These are phyloP conservation scores for Mimumesa dahlbomi DNA, from an alignment of 2,888 invertebrate species.

Conservation along the genomic window DNA sequence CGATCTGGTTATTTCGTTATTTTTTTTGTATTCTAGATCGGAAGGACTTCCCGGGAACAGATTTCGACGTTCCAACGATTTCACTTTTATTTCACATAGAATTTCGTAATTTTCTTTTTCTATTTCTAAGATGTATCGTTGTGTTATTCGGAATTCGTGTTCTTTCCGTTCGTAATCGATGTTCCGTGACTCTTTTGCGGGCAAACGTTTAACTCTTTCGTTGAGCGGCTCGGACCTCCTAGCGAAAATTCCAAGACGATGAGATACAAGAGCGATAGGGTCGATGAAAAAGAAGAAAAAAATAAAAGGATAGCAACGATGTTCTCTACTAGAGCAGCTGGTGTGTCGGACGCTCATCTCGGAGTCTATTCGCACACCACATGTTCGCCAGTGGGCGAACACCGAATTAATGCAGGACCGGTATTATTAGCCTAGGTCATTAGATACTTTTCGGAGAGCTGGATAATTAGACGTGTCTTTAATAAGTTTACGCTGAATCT, in stretches of 20 bases:
- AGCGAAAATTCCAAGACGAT: constrained; percentile 42
- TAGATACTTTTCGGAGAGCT: constrained; percentile 64
- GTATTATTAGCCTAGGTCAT: constrained; percentile 71
- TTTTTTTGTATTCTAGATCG: no score
- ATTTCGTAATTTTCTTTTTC: no score
- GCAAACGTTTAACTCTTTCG: constrained; percentile 28
- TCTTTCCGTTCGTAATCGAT: no score
- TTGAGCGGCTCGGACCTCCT: background rate
- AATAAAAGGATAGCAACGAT: constrained; percentile 57
- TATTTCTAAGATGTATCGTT: no score
- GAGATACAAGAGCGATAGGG: constrained; percentile 29
- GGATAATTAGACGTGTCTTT: constrained; percentile 71
- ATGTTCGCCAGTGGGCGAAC: constrained; percentile 72
- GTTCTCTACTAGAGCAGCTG: constrained; percentile 77
- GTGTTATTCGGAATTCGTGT: no score
- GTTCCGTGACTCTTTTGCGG: no score
- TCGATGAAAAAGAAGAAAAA: constrained; percentile 46
- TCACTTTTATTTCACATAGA: no score
- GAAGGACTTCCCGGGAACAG: no score
- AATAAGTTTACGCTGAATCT: constrained; percentile 33
- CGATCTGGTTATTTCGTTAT: no score
- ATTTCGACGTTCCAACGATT: no score
- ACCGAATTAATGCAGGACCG: constrained; percentile 75
- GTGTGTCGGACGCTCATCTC: constrained; percentile 66
- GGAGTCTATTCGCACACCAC: constrained; percentile 79